Base-by-base conservation (phyloP, 2,113 vertebrate genomes). In the Cettia cetti region DNA sequence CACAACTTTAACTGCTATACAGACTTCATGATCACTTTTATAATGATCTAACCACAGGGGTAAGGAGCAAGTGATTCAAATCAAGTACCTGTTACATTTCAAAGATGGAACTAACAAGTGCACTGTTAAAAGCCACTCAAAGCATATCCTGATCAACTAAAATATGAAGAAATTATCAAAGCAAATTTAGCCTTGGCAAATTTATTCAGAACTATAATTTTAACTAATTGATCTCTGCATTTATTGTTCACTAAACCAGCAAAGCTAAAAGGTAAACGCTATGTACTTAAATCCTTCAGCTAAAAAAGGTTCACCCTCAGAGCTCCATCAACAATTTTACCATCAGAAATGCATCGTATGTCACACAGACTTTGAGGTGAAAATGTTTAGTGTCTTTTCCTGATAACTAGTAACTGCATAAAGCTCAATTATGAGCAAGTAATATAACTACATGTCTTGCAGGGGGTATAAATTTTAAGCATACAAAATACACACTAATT, bases 41-140 rank as follows among this genome's bases (percentile, higher is more conserved):
- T 5, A 61, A 37, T 8, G 17, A 81, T 83, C 85, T 72, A 50
- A 89, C n/a, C 22, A 10, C 17, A 72, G 61, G 9, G 21, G 20
- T 21, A 86, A 92, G 49, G 10, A 83, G 18, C n/a, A 74, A 28
- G 28, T 57, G 13, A 89, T 47, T 74, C 24, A 86, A 63, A 60
- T 37, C 3, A 59, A 69, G 14, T 47, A 79, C 5, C 7, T 21
- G 35, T 35, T 44, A 53, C n/a, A 40, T 40, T 63, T 86, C n/a
- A 27, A 64, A 69, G 31, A 39, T 5, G 4, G 50, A 89, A 80
- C 22, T 44, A 56, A 35, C 0, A 0, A 74, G 26, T 20, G 12
- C 69, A 65, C 26, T 35, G 4, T 13, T 89, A 47, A 86, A 89
- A 90, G 10, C 4, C 49, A 63, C 33, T 65, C 50, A 42, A 60